A percentile compares a stretch with the other conserved stretches of the same genome.
Conservation (phyloP, 92 coral and sea anemone species). For the Pocillopora grandis region DNA sequence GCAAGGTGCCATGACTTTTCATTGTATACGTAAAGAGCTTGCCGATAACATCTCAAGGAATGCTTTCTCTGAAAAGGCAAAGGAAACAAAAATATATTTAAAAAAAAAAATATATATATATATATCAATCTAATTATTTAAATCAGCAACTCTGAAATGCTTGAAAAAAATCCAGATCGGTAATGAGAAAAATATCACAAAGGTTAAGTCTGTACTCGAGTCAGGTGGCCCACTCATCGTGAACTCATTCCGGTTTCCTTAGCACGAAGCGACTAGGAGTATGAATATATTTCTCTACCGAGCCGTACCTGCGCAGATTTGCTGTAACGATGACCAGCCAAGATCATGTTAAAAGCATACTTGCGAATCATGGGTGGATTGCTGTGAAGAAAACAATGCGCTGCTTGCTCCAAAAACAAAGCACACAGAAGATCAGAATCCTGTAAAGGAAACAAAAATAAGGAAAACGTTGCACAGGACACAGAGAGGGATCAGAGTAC, state of each 20-base stretch:
- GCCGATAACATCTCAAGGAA: constrained; percentile 89
- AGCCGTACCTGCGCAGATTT: constrained; percentile 90
- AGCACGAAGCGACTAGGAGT: background rate
- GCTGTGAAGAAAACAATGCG: constrained; percentile 89
- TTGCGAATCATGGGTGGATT: constrained; percentile 91
- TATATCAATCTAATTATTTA: background rate
- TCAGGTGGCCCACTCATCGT: background rate
- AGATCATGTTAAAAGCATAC: constrained; percentile 95
- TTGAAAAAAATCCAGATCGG: too few relatives aligned
- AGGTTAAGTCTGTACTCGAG: background rate
- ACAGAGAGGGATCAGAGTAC: too few relatives aligned
- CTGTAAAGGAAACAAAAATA: constrained; percentile 43
- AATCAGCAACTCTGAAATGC: background rate
- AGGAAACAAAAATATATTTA: background rate
- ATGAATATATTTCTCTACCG: background rate
- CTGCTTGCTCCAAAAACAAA: constrained; percentile 90
- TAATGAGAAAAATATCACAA: too few relatives aligned
- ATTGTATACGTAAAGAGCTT: constrained; percentile 78
- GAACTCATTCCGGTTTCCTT: too few relatives aligned
- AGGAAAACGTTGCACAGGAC: background rate
- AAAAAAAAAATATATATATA: too few relatives aligned
- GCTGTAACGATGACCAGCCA: constrained; percentile 97
- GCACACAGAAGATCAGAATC: constrained; percentile 98
- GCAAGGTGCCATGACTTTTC: constrained; percentile 94
- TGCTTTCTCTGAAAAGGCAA: constrained; percentile 79